phyloP scores from a whole-genome alignment of 2,797 vertebrate genomes.

The Brachymystax lenok region DNA sequence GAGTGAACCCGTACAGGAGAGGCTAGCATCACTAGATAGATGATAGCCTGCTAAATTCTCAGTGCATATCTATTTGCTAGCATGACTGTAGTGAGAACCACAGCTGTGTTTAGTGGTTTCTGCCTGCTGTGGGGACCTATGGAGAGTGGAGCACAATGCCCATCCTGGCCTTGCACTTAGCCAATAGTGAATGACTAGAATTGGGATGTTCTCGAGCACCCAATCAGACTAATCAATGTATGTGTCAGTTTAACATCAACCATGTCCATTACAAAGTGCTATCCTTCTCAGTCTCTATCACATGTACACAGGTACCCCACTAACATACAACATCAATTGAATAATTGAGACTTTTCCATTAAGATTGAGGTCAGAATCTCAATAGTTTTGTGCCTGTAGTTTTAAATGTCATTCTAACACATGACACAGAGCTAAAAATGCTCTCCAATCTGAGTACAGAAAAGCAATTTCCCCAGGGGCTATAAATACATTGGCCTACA shows the following conservation, averaged over 20 bases:
- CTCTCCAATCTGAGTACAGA: slow-evolving; percentile 18
- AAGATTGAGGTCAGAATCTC: slow-evolving; percentile 22
- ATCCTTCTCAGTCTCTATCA: not conserved
- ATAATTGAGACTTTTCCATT: slow-evolving; percentile 9
- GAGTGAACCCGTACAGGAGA: not conserved
- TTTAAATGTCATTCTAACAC: slow-evolving; percentile 5
- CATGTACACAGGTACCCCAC: not conserved
- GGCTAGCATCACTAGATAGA: not conserved
- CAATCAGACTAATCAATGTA: not conserved
- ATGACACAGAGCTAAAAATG: not conserved
- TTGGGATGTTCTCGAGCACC: not conserved
- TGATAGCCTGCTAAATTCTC: not conserved
- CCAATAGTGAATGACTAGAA: not conserved
- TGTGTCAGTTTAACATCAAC: not conserved
- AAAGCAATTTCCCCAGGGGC: slow-evolving; percentile 22
- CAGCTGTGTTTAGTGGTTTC: not conserved
- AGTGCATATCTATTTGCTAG: not conserved
- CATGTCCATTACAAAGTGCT: not conserved
- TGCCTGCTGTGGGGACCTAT: not conserved
- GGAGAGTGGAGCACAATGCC: not conserved
- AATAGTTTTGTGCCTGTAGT: not conserved
- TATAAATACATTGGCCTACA: slow-evolving; percentile 13
- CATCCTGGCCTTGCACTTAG: not conserved
- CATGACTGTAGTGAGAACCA: no score
- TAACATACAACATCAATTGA: not conserved